These are phyloP conservation scores for Agelaius phoeniceus DNA, from an alignment of 2,113 vertebrate genomes.

Conservation along the genomic window DNA sequence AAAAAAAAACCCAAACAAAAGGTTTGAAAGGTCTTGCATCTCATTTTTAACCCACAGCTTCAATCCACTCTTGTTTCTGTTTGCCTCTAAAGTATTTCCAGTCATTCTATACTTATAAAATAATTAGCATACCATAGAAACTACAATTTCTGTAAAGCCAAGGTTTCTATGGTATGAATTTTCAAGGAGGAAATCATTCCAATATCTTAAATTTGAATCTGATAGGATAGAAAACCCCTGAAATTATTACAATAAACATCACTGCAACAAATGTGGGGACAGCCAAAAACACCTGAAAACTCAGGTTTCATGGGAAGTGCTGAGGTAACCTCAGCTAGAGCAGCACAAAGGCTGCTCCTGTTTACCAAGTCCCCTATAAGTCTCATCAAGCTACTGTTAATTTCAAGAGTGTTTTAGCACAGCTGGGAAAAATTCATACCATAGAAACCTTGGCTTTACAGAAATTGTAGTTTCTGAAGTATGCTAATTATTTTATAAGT, in stretches of 20 bases:
- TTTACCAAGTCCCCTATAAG: conserved; percentile 12
- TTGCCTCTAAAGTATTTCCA: too few species aligned
- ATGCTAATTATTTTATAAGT: conserved; percentile 58
- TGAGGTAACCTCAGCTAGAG: background rate
- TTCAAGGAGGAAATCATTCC: background rate
- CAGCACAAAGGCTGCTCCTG: background rate
- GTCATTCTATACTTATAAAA: too few species aligned
- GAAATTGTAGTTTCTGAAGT: conserved; percentile 17
- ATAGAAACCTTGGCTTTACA: conserved; percentile 38
- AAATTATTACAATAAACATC: background rate
- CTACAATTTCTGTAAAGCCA: too few species aligned
- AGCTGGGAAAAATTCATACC: conserved; percentile 49
- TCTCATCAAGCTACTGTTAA: conserved; percentile 37
- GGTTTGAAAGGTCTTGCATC: too few species aligned
- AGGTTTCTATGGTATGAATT: too few species aligned
- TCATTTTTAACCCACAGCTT: too few species aligned
- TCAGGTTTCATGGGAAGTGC: background rate
- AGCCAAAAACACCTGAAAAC: background rate
- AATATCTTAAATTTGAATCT: background rate
- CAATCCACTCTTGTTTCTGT: too few species aligned
- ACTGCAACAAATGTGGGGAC: background rate
- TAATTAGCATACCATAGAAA: too few species aligned
- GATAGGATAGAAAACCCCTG: background rate
- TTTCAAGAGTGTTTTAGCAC: conserved; percentile 55
- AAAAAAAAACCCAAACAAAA: background rate